A percentile compares a stretch with the other conserved stretches of the same genome.
phyloP scores from a whole-genome alignment of 2,113 vertebrate species.

The Carettochelys insculpta region DNA sequence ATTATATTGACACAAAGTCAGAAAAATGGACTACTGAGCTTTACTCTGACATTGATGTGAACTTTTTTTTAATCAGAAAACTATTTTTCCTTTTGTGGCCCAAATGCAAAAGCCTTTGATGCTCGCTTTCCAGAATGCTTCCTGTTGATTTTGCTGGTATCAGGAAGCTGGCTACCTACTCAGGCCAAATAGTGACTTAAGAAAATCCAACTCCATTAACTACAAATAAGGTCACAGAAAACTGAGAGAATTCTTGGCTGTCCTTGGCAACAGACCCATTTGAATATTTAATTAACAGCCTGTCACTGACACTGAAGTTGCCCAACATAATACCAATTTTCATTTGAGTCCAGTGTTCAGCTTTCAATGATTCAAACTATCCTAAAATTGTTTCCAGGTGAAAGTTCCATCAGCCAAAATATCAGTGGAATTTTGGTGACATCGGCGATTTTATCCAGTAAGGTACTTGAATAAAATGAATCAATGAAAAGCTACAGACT shows the following conservation, averaged over 20 bases:
- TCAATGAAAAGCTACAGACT: neutral
- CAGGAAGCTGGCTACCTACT: neutral
- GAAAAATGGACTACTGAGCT: neutral
- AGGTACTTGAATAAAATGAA: neutral
- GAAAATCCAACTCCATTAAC: neutral
- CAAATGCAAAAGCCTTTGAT: neutral
- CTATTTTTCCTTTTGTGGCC: neutral
- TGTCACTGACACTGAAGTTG: neutral
- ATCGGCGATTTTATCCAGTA: neutral
- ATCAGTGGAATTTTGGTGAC: neutral
- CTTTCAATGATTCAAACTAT: neutral
- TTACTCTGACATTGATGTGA: conserved; percentile 1
- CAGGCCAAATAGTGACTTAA: neutral
- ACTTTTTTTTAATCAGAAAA: neutral
- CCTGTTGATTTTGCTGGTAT: neutral
- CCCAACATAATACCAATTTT: neutral
- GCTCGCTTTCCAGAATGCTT: neutral
- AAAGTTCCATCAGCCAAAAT: neutral
- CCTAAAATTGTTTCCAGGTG: neutral
- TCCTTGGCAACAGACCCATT: neutral
- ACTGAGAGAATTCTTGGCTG: neutral
- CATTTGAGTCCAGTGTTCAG: neutral
- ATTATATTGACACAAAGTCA: neutral
- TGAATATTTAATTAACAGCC: neutral
- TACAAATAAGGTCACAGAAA: neutral